These are phyloP conservation scores for Thereva unica DNA, from an alignment of 2,888 invertebrate species.

Conservation along the genomic window DNA sequence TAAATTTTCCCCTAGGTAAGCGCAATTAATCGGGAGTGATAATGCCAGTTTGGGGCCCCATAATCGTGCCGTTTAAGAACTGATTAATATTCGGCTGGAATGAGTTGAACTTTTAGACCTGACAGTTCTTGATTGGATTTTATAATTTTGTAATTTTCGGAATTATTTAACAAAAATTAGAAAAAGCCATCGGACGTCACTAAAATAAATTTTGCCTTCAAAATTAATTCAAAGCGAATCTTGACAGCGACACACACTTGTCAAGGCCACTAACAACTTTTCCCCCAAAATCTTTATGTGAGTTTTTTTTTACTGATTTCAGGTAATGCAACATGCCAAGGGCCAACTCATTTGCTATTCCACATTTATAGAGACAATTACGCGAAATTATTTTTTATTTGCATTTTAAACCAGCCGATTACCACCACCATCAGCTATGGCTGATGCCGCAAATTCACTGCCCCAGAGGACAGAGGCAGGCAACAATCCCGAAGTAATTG, in stretches of 20 bases:
- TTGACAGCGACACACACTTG: constrained; percentile 15
- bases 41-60: too few relatives aligned
- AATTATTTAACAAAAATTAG: constrained; percentile 8
- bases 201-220: constrained; percentile 1
- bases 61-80: too few relatives aligned
- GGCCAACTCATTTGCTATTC: not conserved
- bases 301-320: constrained; percentile 5
- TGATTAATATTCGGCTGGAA: constrained; percentile 15
- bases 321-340: constrained; percentile 16
- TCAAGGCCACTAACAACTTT: constrained; percentile 21
- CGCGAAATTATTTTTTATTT: constrained; percentile 5
- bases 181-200: constrained; percentile 8
- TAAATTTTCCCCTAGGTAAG: too few relatives aligned
- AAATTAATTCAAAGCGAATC: constrained; percentile 7
- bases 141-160: constrained; percentile 24
- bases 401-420: too few relatives aligned
- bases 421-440: constrained; percentile 31
- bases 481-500: constrained; percentile 35
- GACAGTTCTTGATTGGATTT: constrained; percentile 7
- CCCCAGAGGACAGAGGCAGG: constrained; percentile 29
- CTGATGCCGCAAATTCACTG: constrained; percentile 39
- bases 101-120: constrained; percentile 21
- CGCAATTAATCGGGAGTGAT: too few relatives aligned
- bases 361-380: not conserved
- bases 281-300: too few relatives aligned